Evolutionary conservation across 2,797 vertebrate genomes (phyloP).

Genomic region (Gobio occitaniae): DNA sequence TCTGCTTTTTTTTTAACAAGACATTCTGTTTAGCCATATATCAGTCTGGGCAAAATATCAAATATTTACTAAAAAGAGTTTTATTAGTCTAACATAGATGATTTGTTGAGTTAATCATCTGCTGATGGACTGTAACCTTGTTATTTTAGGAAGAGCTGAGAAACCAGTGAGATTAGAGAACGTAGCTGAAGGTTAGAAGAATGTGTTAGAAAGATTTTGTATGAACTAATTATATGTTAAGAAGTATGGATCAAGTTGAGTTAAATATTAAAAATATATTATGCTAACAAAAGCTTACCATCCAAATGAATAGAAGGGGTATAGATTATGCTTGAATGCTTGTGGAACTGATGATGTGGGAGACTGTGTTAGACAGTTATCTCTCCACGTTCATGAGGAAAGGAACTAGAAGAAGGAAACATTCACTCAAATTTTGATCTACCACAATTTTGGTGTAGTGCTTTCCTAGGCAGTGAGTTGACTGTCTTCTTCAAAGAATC

Average conservation of each 20-base stretch:
- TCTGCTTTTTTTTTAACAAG: not conserved
- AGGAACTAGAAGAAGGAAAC: not conserved
- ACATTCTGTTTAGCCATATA: not conserved
- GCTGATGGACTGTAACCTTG: not conserved
- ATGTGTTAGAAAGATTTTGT: not conserved
- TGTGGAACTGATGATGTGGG: not conserved
- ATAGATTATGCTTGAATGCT: not conserved
- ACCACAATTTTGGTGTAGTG: not conserved
- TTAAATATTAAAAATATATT: not conserved
- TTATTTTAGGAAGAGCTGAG: not conserved
- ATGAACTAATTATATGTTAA: not conserved
- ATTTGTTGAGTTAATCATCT: not conserved
- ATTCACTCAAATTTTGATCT: not conserved
- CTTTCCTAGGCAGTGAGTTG: not conserved
- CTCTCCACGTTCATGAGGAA: not conserved
- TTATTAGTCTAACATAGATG: not conserved
- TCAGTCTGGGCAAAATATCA: not conserved
- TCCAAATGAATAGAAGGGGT: not conserved
- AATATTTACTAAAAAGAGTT: not conserved
- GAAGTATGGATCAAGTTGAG: not conserved
- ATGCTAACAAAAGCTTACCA: not conserved
- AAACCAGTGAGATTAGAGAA: not conserved
- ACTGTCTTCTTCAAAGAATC: not conserved
- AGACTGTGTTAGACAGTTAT: not conserved
- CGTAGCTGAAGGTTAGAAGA: not conserved